Evolutionary conservation across 2,113 vertebrate species (phyloP), one percentile per base, ranked within the genome.

Genomic region (Tupaia chinensis): DNA sequence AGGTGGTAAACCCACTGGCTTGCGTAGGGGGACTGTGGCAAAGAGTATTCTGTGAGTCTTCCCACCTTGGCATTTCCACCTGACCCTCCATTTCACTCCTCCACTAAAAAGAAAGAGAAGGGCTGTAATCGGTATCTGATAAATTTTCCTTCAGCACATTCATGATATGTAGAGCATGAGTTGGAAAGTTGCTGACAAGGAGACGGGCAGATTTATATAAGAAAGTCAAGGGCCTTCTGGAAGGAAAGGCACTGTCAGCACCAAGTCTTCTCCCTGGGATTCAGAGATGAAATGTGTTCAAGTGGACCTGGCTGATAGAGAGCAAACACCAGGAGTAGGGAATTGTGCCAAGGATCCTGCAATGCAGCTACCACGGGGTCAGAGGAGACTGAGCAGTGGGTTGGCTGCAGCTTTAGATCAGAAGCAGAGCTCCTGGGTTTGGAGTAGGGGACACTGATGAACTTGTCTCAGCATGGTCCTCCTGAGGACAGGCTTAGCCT

Each of bases 71-170:
- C 54, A 53, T 70, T 91, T 85, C 68, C 25, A 44, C 23, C 60
- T 68, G 65, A 93, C 19, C 66, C 44, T 93, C 66, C n/a, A 63
- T 85, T 29, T 61, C 15, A 94, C 53, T 34, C 23, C 29, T 81
- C 54, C n/a, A 34, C 70, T 90, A 15, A 78, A 87, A 81, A 72
- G 58, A 95, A 56, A 76, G 10, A 93, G 32, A 87, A 65, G 61
- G 34, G 5, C 74, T 94, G 5, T 78, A 68, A 86, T 78, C 83
- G 34, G 10, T 78, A 19, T 11, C 32, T 66, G 63, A 56, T 79
- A 78, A 93, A 77, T 60, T 77, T 94, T 82, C 61, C 44, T 89
- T 92, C 25, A 94, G 81, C 10, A 66, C 80, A 81, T 77, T 84
- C 63, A 53, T 74, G 34, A 92, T 74, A 80, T 25, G 22, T 14